Percentiles rank a stretch among this genome's conserved stretches.
These are phyloP conservation scores for Tachina grossa DNA, from an alignment of 2,888 invertebrate genomes.

Conservation along the genomic window DNA sequence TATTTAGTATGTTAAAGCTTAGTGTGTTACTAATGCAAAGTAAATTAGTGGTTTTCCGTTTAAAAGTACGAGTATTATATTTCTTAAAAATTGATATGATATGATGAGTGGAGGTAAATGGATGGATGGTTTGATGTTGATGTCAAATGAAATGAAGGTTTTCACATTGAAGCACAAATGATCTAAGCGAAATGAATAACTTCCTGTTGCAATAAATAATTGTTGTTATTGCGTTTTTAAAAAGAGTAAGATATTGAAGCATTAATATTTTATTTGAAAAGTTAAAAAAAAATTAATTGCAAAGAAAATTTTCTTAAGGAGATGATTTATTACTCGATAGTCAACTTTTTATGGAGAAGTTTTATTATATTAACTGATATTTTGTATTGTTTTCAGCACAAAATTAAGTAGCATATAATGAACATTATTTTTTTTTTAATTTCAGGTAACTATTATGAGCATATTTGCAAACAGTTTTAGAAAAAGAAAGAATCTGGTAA, in stretches of 20 bases:
- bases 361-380: no score
- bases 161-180: background rate
- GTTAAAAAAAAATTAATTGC: no score
- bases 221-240: background rate
- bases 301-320: no score
- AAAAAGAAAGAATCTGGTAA: background rate
- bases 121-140: background rate
- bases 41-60: background rate
- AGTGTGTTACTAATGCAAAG: conserved; percentile 44
- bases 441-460: background rate
- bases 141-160: conserved; percentile 24
- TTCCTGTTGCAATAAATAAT: conserved; percentile 35
- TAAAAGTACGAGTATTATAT: conserved; percentile 2
- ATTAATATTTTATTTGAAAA: background rate
- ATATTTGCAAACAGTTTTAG: background rate
- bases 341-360: no score
- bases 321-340: no score
- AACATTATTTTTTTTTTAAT: background rate
- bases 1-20: background rate
- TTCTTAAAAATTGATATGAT: background rate
- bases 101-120: background rate
- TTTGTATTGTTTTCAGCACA: no score
- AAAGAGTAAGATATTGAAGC: background rate
- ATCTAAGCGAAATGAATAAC: conserved; percentile 10
- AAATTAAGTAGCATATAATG: no score